Evolutionary conservation across 2,888 invertebrate species (phyloP), one percentile per base, ranked within the genome.

Genomic region (Neoaliturus tenellus): DNA sequence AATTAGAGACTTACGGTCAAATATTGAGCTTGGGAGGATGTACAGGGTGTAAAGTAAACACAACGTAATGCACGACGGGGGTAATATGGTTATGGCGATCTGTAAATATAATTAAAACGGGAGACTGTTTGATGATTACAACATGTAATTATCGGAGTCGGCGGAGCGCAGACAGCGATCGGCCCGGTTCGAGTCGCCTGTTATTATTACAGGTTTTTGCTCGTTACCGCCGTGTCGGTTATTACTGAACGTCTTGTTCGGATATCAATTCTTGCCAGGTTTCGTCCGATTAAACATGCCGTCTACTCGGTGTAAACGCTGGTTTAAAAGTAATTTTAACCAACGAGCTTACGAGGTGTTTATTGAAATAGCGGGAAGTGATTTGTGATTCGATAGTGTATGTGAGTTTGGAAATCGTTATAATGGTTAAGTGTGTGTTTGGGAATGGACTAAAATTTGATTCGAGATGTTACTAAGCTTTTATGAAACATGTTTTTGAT

Each of bases 81-180:
- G 23, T 14, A 62, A 62, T 17, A 62, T 28, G 12, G 62, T 25
- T 62, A 69, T 69, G 62, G 62, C 20, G 39, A 69, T 69, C 69
- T 35, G 69, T 69, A 69, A 69, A 69, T 69, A 69, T 39, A 69
- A 69, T 69, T 69, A 69, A 39, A 69, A 33, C 35, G 69, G 14
- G 67, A 69, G 33, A 69, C 39, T 20, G 69, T 35, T 14, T 0
- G 39, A 35, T 69, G 69, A 69, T 69, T 69, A 39, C 35, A 25
- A 39, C 28, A 23, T 69, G 20, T 69, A 69, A 69, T 69, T 69
- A 69, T 20, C 39, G 14, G 35, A 3, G 31, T 35, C 17, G 67
- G 4, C 17, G 67, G 35, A 35, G 69, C 35, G 69, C 5, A 39
- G 20, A 1, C 35, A 20, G 39, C 39, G 35, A 69, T 69, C 69